Percentiles rank a stretch among this genome's conserved stretches.
phyloP scores from a whole-genome alignment of 2,797 vertebrate genomes.

The Macropus fuliginosus region DNA sequence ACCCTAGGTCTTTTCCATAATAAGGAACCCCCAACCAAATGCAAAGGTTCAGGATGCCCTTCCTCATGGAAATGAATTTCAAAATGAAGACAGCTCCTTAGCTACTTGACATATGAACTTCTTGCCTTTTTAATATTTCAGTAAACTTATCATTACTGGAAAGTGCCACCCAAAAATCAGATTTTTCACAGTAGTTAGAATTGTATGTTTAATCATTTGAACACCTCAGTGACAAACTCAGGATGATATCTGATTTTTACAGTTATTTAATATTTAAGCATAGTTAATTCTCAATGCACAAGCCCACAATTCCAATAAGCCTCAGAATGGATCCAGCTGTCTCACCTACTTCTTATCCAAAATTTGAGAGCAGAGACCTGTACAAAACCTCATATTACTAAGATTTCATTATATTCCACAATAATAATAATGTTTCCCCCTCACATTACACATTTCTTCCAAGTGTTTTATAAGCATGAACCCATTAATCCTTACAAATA shows the following conservation, averaged over 20 bases:
- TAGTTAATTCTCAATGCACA: constrained; percentile 11
- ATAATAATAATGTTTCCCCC: not conserved
- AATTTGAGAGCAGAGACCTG: not conserved
- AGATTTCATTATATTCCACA: not conserved
- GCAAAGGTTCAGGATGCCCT: constrained; percentile 15
- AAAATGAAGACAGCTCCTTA: not conserved
- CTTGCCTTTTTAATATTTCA: constrained; percentile 4
- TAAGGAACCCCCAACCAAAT: constrained; percentile 26
- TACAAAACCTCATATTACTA: not conserved
- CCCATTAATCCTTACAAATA: constrained; percentile 61
- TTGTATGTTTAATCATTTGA: not conserved
- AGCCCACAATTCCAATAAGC: not conserved
- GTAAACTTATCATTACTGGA: constrained; percentile 1
- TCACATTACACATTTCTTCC: constrained; percentile 18
- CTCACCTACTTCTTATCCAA: not conserved
- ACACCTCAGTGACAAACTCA: constrained; percentile 1
- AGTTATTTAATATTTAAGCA: constrained; percentile 32
- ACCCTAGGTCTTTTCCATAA: not conserved
- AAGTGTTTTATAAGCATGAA: constrained; percentile 37
- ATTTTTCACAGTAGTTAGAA: not conserved
- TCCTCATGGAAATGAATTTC: not conserved
- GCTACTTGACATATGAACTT: constrained; percentile 11
- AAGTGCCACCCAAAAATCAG: not conserved
- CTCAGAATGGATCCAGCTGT: not conserved
- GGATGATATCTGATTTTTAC: not conserved